Conservation (phyloP, 1,140 invertebrate genomes). For the Pseudomyrmex cubaensis region DNA sequence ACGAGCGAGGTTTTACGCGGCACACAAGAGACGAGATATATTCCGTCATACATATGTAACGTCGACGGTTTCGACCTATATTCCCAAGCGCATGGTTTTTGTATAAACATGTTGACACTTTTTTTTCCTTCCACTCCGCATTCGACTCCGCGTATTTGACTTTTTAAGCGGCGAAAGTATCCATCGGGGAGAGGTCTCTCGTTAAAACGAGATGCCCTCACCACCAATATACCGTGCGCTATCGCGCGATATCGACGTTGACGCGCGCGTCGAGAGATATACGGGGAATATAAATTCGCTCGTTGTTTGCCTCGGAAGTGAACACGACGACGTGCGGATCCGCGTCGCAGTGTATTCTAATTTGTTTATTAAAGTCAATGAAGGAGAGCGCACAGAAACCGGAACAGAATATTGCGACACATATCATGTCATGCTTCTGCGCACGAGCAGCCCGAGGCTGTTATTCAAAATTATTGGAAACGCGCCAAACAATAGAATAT, state of each 20-base stretch:
- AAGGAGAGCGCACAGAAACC: not conserved
- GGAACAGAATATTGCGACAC: not conserved
- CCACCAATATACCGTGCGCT: not conserved
- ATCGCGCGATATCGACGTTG: not conserved
- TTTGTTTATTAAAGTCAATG: conserved; percentile 20
- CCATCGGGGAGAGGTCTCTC: conserved; percentile 17
- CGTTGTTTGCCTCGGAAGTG: not conserved
- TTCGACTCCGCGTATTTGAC: conserved; percentile 71
- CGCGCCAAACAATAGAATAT: not conserved
- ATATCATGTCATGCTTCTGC: too few species aligned
- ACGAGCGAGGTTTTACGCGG: not conserved
- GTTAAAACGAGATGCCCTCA: conserved; percentile 31
- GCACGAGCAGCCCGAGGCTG: not conserved
- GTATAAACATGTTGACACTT: conserved; percentile 64
- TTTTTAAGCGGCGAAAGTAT: conserved; percentile 75
- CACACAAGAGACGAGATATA: conserved; percentile 48
- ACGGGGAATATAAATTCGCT: conserved; percentile 5
- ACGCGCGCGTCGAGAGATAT: conserved; percentile 10
- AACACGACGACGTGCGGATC: not conserved
- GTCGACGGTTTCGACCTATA: conserved; percentile 67
- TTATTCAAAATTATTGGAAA: not conserved
- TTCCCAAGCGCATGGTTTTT: conserved; percentile 60
- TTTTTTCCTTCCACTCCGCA: conserved; percentile 62
- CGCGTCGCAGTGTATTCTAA: conserved; percentile 11
- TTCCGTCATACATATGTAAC: conserved; percentile 71